Base-by-base conservation (phyloP, 1,140 invertebrate genomes). In the Lineus longissimus region DNA sequence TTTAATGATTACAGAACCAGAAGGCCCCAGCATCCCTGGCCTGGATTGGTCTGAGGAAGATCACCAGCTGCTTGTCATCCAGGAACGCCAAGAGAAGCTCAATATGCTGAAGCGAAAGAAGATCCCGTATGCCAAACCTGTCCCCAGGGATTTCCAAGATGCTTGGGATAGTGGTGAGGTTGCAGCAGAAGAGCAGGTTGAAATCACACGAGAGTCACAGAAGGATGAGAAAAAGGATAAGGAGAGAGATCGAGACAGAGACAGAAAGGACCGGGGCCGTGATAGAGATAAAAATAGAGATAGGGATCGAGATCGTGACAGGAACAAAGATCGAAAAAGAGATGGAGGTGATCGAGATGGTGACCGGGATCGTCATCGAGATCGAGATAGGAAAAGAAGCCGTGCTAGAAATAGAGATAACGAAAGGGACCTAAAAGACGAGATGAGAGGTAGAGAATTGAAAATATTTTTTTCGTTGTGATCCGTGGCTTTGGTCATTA, bases 131-230 rank as follows among this genome's bases (percentile, higher is more conserved):
- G 92, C 93, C 66, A 95, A 97, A 77, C 94, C 94, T 17, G 96
- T 97, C 78, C 94, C 94, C 2, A 88, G 91, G 70, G 93, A 94
- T 74, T 98, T 97, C 83, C 93, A 96, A 81, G 92, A 91, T 27
- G 92, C 95, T 63, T 97, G 95, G 95, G 93, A 93, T 73, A 92
- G 94, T 74, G 88, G 88, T 29, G 73, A 73, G 31, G 63, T 67
- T 13, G 40, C 62, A 36, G 43, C 31, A 63, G n/a, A 59, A 41
- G 61, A 66, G 59, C 25, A 36, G 0, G 36, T 30, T 13, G 43
- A 55, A 33, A 19, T 54, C 40, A 41, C n/a, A 63, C 41, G 23
- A 30, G 61, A 13, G 17, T 58, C 13, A 60, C 33, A 57, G 61
- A 65, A 36, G 40, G 60, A 57, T 54, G 45, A 33, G 22, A 36